Evolutionary conservation across 1,140 invertebrate species (phyloP).

Genomic region (Monochamus saltuarius): DNA sequence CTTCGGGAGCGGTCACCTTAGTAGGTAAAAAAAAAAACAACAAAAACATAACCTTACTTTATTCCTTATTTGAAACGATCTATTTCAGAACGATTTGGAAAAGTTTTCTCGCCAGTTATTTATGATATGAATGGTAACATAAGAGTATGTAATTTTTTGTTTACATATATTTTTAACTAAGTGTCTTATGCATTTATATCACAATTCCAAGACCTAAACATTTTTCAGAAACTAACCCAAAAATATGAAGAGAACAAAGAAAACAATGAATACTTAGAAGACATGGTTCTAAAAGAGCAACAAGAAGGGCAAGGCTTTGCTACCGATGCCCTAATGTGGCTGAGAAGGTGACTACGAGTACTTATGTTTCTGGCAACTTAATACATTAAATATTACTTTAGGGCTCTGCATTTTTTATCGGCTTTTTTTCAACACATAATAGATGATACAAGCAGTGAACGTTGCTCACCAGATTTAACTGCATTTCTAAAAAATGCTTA

Average conservation of each 20-base stretch:
- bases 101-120: no score
- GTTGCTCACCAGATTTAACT: conserved; percentile 57
- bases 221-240: conserved; percentile 63
- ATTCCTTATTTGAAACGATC: no score
- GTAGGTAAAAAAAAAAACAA: no score
- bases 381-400: conserved; percentile 45
- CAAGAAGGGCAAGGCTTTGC: conserved; percentile 54
- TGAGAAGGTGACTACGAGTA: conserved; percentile 59
- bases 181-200: no score
- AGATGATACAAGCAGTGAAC: conserved; percentile 52
- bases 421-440: conserved; percentile 60
- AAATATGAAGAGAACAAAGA: conserved; percentile 56
- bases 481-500: conserved; percentile 62
- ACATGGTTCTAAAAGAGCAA: conserved; percentile 64
- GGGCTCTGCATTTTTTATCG: conserved; percentile 63
- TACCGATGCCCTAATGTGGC: conserved; percentile 65
- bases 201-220: no score
- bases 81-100: no score
- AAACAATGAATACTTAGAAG: conserved; percentile 62
- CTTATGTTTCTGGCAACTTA: no score
- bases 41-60: no score
- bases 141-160: no score
- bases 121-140: no score
- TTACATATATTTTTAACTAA: no score
- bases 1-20: no score